Evolutionary conservation across 2,797 vertebrate genomes (phyloP), one percentile per base, ranked within the genome.

Genomic region (Parauchenoglanis ngamensis): DNA sequence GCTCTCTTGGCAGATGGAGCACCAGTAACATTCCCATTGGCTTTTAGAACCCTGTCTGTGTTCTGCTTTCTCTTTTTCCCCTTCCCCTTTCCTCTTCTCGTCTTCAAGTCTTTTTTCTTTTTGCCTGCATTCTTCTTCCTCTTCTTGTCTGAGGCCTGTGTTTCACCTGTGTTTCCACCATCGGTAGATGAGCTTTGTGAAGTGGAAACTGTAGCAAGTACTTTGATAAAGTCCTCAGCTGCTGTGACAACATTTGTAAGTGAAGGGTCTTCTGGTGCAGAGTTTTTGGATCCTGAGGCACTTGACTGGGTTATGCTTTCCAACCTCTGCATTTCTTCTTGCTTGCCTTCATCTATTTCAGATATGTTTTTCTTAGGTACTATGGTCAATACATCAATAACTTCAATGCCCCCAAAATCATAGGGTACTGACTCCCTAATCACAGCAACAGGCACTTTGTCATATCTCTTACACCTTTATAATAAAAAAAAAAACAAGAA

Each of bases 381-480:
- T 82, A 94, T 0, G 0, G 94, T 92, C 85, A 96, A 90, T 87
- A 94, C 89, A 52, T 98, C 96, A 0, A 98, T 97, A 82, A 96
- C 91, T 7, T 96, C 95, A 67, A 96, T 93, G 49, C 96, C 96
- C 0, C 96, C 96, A 0, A 96, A 98, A 80, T 97, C 96, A 0
- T 97, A 98, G 0, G 97, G 95, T 86, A 96, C 92, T 0, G 97
- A 97, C 49, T 98, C 95, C 90, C 86, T 94, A 44, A 96, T 88
- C 89, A 97, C 95, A 0, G 98, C 97, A 0, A 97, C 35, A 0
- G 96, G 96, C 75, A 96, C 84, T n/a, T 93, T 96, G 88, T 96
- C 96, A 49, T 97, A 98, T 4, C 89, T 93, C 92, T 95, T 97
- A 92, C 97, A 98, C 95, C 98, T 99, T 46, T 0, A 89, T 21